Percentiles rank a stretch among this genome's conserved stretches.
Evolutionary conservation across 2,888 invertebrate genomes (phyloP).

Genomic region (Drosophila lacicola): DNA sequence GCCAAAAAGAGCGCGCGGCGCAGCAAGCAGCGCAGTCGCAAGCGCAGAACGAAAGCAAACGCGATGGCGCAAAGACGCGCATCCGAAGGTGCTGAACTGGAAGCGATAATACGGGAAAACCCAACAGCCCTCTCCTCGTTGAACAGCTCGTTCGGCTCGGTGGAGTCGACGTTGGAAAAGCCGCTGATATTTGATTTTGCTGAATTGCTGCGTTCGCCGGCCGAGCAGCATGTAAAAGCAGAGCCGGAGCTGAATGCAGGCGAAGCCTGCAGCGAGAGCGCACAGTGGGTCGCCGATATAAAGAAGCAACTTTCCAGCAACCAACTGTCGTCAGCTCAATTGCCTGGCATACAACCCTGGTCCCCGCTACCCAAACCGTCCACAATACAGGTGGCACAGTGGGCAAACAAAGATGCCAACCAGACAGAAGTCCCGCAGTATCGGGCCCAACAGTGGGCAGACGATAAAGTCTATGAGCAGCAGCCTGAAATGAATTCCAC

Average conservation of each 20-base stretch:
- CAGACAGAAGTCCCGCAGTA: background rate
- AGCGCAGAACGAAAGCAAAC: background rate
- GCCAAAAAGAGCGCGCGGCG: background rate
- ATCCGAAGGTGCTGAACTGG: background rate
- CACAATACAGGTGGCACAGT: background rate
- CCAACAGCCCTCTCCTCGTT: background rate
- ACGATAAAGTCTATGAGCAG: no score
- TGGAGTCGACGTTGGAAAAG: background rate
- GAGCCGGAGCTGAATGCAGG: background rate
- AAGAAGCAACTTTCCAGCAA: background rate
- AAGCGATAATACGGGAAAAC: no score
- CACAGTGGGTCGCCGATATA: background rate
- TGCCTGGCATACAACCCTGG: background rate
- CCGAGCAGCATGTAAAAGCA: background rate
- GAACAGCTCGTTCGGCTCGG: background rate
- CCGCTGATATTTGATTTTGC: constrained; percentile 1
- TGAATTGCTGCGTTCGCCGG: background rate
- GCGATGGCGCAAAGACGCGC: background rate
- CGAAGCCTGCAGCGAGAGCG: background rate
- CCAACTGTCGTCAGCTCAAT: background rate
- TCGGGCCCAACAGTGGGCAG: no score
- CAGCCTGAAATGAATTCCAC: background rate
- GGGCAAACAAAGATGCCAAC: background rate
- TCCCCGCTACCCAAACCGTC: background rate
- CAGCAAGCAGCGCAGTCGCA: background rate